These are phyloP conservation scores for Pogonocherus hispidulus DNA, from an alignment of 2,888 invertebrate genomes.

Conservation along the genomic window DNA sequence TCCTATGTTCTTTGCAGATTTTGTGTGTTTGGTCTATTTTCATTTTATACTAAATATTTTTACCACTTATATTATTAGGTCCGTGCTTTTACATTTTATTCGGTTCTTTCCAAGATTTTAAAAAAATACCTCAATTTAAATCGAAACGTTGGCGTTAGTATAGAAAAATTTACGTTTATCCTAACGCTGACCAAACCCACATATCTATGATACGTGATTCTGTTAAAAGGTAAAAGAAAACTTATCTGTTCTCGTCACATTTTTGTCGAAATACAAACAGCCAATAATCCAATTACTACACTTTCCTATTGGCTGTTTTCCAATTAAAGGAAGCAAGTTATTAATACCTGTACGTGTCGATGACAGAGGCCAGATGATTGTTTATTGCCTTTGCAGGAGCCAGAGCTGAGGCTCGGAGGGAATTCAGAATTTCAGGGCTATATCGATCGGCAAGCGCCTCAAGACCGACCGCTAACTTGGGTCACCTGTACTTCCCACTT, in stretches of 20 bases:
- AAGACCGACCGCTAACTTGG: conserved; percentile 43
- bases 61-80: no score
- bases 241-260: neutral
- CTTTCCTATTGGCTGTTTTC: conserved; percentile 34
- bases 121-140: no score
- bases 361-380: conserved; percentile 42
- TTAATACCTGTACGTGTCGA: conserved; percentile 43
- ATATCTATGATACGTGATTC: no score
- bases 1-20: no score
- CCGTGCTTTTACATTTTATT: no score
- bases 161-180: no score
- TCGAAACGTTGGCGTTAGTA: no score
- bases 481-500: conserved; percentile 35
- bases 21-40: no score
- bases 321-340: conserved; percentile 37
- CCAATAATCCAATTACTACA: conserved; percentile 25
- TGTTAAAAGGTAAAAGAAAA: no score
- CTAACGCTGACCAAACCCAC: no score
- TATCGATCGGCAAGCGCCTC: conserved; percentile 40
- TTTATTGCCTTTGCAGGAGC: conserved; percentile 37
- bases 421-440: conserved; percentile 38
- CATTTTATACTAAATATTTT: no score
- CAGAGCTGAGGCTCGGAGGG: conserved; percentile 29
- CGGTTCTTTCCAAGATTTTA: no score
- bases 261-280: conserved; percentile 17